Percentiles rank a stretch among this genome's conserved stretches.
Conservation (phyloP, 2,113 vertebrate species). For the Epinephelus fuscoguttatus region DNA sequence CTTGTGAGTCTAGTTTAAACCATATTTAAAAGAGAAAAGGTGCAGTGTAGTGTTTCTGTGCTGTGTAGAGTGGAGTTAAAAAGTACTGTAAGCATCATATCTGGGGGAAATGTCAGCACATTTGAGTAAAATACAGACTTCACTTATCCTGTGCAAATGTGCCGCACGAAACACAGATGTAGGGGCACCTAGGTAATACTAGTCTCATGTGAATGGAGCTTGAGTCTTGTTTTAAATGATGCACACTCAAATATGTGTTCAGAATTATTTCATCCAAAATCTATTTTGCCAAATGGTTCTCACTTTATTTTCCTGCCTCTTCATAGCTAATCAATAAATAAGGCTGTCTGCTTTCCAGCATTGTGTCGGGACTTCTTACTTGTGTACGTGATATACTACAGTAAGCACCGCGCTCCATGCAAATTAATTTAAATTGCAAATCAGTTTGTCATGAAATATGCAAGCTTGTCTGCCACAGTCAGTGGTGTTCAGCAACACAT, state of each 20-base stretch:
- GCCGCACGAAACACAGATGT: too few relatives aligned
- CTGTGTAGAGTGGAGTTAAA: too few relatives aligned
- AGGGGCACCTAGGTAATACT: too few relatives aligned
- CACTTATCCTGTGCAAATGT: too few relatives aligned
- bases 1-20: too few relatives aligned
- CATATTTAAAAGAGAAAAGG: too few relatives aligned
- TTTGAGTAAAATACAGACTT: too few relatives aligned
- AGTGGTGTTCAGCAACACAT: constrained; percentile 10
- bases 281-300: neutral
- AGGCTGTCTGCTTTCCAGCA: neutral
- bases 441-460: constrained; percentile 52
- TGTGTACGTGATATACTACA: neutral
- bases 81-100: too few relatives aligned
- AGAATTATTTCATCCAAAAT: neutral
- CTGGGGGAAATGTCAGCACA: too few relatives aligned
- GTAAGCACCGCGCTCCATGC: neutral
- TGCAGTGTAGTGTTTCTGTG: too few relatives aligned
- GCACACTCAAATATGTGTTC: neutral
- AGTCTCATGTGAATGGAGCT: too few relatives aligned
- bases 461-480: constrained; percentile 37
- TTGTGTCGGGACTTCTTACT: constrained; percentile 13
- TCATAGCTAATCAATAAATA: neutral
- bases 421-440: constrained; percentile 53
- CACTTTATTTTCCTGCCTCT: constrained; percentile 2
- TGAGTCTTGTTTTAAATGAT: neutral